Conservation (phyloP, 1,140 invertebrate species). For the Macrobrachium rosenbergii region DNA sequence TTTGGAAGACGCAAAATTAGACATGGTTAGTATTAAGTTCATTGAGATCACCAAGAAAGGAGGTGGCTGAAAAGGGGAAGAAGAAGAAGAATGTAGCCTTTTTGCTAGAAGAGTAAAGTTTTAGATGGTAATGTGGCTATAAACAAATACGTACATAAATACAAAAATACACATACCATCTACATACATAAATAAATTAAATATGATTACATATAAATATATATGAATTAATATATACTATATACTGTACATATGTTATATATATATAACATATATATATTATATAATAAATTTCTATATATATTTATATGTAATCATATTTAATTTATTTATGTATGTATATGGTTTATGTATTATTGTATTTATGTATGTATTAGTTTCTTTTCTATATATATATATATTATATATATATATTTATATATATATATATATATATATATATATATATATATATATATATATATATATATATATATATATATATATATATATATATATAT, state of each 20-base stretch:
- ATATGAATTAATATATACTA: neutral
- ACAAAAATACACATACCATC: neutral
- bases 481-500: neutral
- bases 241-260: neutral
- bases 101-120: no score
- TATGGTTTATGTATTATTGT: neutral
- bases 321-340: neutral
- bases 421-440: neutral
- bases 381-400: neutral
- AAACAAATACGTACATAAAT: neutral
- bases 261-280: neutral
- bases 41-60: no score
- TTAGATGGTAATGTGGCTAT: no score
- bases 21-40: no score
- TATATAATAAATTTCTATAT: neutral
- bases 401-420: neutral
- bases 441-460: neutral
- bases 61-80: no score
- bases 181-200: neutral
- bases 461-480: neutral
- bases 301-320: neutral
- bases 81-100: no score
- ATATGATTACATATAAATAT: neutral
- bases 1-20: no score
- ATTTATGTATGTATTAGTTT: no score